These are phyloP conservation scores for Echinarachnius parma DNA, from an alignment of 53 echinoderm and acorn worm genomes.

Conservation along the genomic window DNA sequence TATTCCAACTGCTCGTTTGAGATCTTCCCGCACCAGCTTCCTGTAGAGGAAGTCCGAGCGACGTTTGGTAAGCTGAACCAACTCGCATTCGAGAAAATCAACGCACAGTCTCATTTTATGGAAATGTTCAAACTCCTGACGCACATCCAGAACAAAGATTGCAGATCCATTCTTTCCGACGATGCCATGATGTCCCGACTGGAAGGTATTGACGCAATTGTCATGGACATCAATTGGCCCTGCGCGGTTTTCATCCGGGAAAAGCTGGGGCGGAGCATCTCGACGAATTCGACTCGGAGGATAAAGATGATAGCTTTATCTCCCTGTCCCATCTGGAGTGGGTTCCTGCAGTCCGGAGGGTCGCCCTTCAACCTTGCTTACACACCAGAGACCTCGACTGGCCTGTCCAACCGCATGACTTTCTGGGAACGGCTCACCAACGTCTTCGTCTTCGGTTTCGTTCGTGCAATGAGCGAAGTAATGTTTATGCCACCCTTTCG, in stretches of 20 bases:
- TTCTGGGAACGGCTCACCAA: constrained; percentile 49
- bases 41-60: background rate
- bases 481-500: too few species aligned
- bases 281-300: background rate
- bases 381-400: constrained; percentile 41
- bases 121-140: background rate
- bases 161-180: constrained; percentile 50
- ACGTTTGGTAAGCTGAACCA: background rate
- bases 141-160: constrained; percentile 29
- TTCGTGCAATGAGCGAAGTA: too few species aligned
- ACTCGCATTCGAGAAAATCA: constrained; percentile 25
- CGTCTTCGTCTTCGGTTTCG: too few species aligned
- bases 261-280: constrained; percentile 15
- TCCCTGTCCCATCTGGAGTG: constrained; percentile 50
- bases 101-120: constrained; percentile 7
- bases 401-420: constrained; percentile 52
- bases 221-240: constrained; percentile 62
- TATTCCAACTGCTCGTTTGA: constrained; percentile 59
- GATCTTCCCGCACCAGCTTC: constrained; percentile 38
- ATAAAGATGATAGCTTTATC: constrained; percentile 29
- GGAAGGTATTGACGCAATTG: constrained; percentile 48
- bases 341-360: constrained; percentile 43
- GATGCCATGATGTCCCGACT: constrained; percentile 36
- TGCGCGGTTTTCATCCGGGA: constrained; percentile 56
- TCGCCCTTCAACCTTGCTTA: constrained; percentile 52